Evolutionary conservation across 2,888 invertebrate species (phyloP), one percentile per base, ranked within the genome.

Genomic region (Tanytarsus gracilentus): DNA sequence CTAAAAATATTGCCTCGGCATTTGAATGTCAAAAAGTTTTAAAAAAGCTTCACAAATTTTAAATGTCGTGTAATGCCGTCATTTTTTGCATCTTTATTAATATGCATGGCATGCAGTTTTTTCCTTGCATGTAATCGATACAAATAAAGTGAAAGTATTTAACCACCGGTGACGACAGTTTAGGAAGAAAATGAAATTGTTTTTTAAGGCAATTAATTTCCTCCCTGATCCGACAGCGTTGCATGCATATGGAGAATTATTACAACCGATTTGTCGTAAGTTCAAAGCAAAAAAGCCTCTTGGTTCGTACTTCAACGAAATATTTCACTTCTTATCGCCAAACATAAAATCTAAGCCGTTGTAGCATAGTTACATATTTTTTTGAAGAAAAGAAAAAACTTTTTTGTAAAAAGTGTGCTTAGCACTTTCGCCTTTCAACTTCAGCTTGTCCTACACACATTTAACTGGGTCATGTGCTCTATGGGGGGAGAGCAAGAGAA

Each of bases 131-230:
- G n/a, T 52, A 33, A 36, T 36, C 36, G 36, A 21, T 21, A 44
- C 21, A 44, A 23, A 26, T 40, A 40, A 55, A 55, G 55, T 55
- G 55, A 55, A 55, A 55, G 55, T 55, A 23, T 6, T n/a, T n/a
- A n/a, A n/a, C 18, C 44, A 44, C 18, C 18, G 11, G 18, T 4
- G 18, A 8, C 9, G 21, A n/a, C n/a, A n/a, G n/a, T n/a, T n/a
- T n/a, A n/a, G n/a, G n/a, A n/a, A n/a, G n/a, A n/a, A n/a, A n/a
- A n/a, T n/a, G 25, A 49, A 55, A 40, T 30, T n/a, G 25, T 7
- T 55, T 9, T 25, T 40, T 40, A 21, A n/a, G n/a, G 16, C 40
- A 55, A 55, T 55, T 55, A 55, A 40, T 55, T 55, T 26, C 25
- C 55, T 44, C 33, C 30, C 26, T n/a, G n/a, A n/a, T 55, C 40